Percentiles rank a stretch among this genome's conserved stretches.
Conservation (phyloP, 2,888 invertebrate genomes). For the Andrena chrysosceles region DNA sequence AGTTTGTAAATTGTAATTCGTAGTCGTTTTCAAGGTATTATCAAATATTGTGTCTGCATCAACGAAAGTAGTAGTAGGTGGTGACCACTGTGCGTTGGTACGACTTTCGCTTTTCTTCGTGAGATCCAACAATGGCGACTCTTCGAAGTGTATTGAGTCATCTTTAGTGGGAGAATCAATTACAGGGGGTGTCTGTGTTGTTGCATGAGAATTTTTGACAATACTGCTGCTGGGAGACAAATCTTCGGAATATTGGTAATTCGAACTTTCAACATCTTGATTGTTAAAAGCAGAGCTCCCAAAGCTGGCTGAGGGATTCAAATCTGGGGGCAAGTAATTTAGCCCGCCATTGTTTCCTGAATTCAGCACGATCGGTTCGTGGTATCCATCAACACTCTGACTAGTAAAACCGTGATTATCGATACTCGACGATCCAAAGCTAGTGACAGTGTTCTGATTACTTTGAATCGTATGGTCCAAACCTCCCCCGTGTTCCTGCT, state of each 20-base stretch:
- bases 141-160: slow-evolving; percentile 90
- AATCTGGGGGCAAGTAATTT: slow-evolving; percentile 10
- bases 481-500: background rate
- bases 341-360: background rate
- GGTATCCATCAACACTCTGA: slow-evolving; percentile 9
- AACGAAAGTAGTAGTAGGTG: background rate
- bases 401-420: slow-evolving; percentile 5
- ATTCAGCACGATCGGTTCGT: background rate
- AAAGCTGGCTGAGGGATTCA: slow-evolving; percentile 23
- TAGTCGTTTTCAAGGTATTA: background rate
- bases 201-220: slow-evolving; percentile 37
- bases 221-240: slow-evolving; percentile 44
- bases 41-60: background rate
- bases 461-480: background rate
- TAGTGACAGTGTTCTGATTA: slow-evolving; percentile 7
- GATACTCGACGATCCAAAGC: slow-evolving; percentile 5
- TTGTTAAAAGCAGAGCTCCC: slow-evolving; percentile 26
- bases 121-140: slow-evolving; percentile 89
- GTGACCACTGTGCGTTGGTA: slow-evolving; percentile 16
- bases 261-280: slow-evolving; percentile 5
- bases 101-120: slow-evolving; percentile 74
- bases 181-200: background rate
- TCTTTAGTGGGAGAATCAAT: slow-evolving; percentile 80
- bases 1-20: background rate
- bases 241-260: slow-evolving; percentile 42